Evolutionary conservation across 2,797 vertebrate genomes (phyloP).

Genomic region (Etheostoma perlongum): DNA sequence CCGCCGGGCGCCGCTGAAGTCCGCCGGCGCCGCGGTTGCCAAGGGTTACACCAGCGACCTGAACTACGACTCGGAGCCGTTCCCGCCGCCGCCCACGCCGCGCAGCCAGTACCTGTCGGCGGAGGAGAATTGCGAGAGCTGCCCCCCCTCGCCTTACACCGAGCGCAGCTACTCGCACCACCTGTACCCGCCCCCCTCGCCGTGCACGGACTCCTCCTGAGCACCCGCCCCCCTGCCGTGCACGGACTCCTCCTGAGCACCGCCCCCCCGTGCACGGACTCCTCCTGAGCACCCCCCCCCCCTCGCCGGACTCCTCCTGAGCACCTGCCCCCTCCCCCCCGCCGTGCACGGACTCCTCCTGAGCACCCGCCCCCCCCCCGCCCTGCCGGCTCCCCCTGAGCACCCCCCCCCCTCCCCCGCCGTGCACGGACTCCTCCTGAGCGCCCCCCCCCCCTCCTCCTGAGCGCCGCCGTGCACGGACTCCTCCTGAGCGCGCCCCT

Average conservation of each 20-base stretch:
- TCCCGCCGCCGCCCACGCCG: constrained; percentile 94
- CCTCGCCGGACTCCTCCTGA: too few relatives aligned
- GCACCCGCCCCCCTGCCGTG: constrained; percentile 62
- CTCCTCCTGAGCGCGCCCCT: too few relatives aligned
- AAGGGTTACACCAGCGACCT: constrained; percentile 96
- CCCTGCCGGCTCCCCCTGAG: too few relatives aligned
- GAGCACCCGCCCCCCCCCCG: too few relatives aligned
- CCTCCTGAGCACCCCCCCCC: too few relatives aligned
- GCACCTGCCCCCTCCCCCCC: too few relatives aligned
- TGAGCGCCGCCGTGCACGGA: too few relatives aligned
- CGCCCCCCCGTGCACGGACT: constrained; percentile 30
- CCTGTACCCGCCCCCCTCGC: constrained; percentile 96
- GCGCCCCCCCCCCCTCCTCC: too few relatives aligned
- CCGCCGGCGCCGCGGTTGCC: constrained; percentile 69
- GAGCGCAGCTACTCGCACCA: constrained; percentile 98
- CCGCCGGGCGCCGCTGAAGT: constrained; percentile 87
- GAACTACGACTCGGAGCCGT: constrained; percentile 97
- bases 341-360: too few relatives aligned
- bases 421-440: too few relatives aligned
- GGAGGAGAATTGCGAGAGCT: constrained; percentile 98
- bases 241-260: too few relatives aligned
- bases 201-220: constrained; percentile 98
- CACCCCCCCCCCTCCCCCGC: too few relatives aligned
- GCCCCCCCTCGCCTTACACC: constrained; percentile 95
- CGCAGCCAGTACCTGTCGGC: constrained; percentile 98